Evolutionary conservation across 1,140 invertebrate species (phyloP).

Genomic region (Cydia pomonella): DNA sequence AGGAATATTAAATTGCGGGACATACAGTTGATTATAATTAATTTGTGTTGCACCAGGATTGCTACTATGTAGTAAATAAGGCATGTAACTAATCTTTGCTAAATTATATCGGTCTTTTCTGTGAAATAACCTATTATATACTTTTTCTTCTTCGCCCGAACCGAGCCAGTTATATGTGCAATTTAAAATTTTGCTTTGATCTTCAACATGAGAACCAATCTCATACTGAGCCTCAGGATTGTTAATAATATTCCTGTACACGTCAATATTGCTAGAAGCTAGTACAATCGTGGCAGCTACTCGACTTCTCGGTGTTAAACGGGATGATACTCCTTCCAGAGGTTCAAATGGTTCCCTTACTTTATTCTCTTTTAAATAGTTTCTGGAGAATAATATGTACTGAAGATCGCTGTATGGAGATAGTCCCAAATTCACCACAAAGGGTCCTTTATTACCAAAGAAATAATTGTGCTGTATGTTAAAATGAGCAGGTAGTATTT

Average conservation of each 20-base stretch:
- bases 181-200: conserved; percentile 96
- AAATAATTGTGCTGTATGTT: conserved; percentile 95
- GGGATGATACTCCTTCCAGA: conserved; percentile 82
- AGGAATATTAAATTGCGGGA: conserved; percentile 87
- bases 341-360: conserved; percentile 93
- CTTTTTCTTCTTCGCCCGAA: conserved; percentile 86
- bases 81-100: conserved; percentile 92
- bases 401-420: conserved; percentile 92
- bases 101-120: conserved; percentile 95
- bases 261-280: conserved; percentile 93
- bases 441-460: conserved; percentile 91
- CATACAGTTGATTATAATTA: conserved; percentile 86
- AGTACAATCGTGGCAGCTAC: conserved; percentile 95
- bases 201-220: conserved; percentile 96
- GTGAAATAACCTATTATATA: conserved; percentile 92
- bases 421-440: conserved; percentile 92
- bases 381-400: conserved; percentile 91
- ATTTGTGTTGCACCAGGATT: conserved; percentile 91
- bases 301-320: conserved; percentile 91
- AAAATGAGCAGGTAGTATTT: conserved; percentile 86
- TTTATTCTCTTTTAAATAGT: conserved; percentile 92
- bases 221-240: conserved; percentile 96
- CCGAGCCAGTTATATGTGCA: conserved; percentile 98
- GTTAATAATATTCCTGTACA: conserved; percentile 95
- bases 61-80: conserved; percentile 91